Base-by-base conservation (phyloP, 2,113 vertebrate genomes). In the Erinaceus europaeus region DNA sequence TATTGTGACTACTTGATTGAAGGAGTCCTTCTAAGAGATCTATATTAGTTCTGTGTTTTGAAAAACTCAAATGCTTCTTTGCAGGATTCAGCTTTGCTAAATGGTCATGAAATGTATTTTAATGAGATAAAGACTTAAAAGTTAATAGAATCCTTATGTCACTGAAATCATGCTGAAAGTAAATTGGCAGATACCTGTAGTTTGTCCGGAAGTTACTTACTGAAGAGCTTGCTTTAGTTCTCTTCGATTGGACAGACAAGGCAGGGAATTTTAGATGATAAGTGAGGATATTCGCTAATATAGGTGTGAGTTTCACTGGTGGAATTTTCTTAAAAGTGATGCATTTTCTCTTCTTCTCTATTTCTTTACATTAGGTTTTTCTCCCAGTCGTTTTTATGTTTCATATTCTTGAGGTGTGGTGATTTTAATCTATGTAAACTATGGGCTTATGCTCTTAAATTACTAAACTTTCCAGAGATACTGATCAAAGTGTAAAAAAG, bases 401-500 rank as follows among this genome's bases (percentile, higher is more conserved):
- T 84, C 90, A 57, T 95, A 96, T 97, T 92, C 94, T 94, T 90
- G 77, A 80, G 81, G 91, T 50, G 91, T 93, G 94, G 96, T 88
- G 88, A 94, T 96, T 94, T 97, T 98, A 97, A 97, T 98, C 96
- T 97, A 23, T 95, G 92, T 96, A 94, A 98, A 97, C 95, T 96
- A 81, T 96, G 95, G 90, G 93, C 94, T 95, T 96, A 91, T 94
- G 93, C 94, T 94, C 97, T 86, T 78, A 90, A 96, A 96, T 97
- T 95, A 94, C 97, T 97, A 97, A 98, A 84, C 97, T 98, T 97
- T 90, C 96, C 94, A 97, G 98, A 98, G 97, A 95, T 96, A 97
- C 77, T 91, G 88, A 94, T 97, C 95, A 96, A 97, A 97, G 95
- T 94, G 75, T 96, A 93, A 76, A 94, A 89, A 97, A 97, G 96